Evolutionary conservation across 2,888 invertebrate species (phyloP).

Genomic region (Arge pagana): DNA sequence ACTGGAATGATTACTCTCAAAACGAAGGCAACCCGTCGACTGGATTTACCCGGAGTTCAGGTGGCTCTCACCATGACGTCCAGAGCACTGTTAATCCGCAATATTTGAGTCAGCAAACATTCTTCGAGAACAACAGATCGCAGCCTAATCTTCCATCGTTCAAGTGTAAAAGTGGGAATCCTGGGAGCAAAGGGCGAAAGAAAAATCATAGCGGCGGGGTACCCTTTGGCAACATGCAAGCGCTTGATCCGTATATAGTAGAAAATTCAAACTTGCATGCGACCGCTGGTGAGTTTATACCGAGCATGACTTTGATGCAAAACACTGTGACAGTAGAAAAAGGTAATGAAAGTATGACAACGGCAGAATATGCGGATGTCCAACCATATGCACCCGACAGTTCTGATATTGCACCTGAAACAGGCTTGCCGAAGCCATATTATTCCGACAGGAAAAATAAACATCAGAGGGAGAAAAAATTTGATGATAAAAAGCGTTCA

Average conservation of each 20-base stretch:
- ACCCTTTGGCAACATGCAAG: not conserved
- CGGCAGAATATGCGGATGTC: no score
- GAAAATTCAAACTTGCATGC: constrained; percentile 62
- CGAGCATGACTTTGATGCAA: constrained; percentile 52
- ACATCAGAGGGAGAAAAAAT: constrained; percentile 31
- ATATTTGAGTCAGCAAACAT: constrained; percentile 10
- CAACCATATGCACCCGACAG: no score
- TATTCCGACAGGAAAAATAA: constrained; percentile 29
- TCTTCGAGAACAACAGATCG: constrained; percentile 28
- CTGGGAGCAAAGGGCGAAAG: constrained; percentile 5
- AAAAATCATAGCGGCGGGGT: constrained; percentile 14
- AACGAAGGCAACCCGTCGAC: no score
- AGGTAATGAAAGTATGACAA: no score
- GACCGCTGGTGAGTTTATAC: constrained; percentile 65
- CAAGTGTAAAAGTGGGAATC: constrained; percentile 24
- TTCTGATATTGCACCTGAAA: not conserved
- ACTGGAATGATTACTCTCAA: constrained; percentile 37
- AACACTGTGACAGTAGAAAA: not conserved
- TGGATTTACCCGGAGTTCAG: not conserved
- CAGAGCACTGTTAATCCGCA: not conserved
- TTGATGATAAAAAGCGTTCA: constrained; percentile 30
- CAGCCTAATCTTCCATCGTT: constrained; percentile 23
- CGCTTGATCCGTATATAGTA: constrained; percentile 9
- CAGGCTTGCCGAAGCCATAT: not conserved
- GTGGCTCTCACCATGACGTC: constrained; percentile 1